A percentile compares a stretch with the other conserved stretches of the same genome.
Evolutionary conservation across 2,797 vertebrate species (phyloP).

Genomic region (Bufotes viridis): DNA sequence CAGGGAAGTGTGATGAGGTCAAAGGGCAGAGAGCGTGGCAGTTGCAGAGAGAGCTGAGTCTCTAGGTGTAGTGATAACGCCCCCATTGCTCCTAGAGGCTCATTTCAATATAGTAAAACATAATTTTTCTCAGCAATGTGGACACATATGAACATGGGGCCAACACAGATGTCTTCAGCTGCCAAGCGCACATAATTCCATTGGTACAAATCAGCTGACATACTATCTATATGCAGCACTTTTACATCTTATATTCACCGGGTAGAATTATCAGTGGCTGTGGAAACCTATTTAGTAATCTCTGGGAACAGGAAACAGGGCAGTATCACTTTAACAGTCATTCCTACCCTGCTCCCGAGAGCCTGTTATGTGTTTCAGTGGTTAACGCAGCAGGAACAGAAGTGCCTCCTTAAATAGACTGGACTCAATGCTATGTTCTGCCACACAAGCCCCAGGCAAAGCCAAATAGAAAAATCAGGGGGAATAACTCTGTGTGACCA

Average conservation of each 20-base stretch:
- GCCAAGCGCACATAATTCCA: too few species aligned
- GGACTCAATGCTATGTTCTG: slow-evolving; percentile 17
- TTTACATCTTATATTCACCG: not conserved
- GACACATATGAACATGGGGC: too few species aligned
- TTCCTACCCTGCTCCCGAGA: not conserved
- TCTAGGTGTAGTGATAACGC: too few species aligned
- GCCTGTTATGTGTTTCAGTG: slow-evolving; percentile 28
- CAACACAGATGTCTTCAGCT: too few species aligned
- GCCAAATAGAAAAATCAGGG: slow-evolving; percentile 50
- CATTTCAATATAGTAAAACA: too few species aligned
- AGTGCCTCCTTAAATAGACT: slow-evolving; percentile 42
- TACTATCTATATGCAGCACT: not conserved
- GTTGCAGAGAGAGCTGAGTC: too few species aligned
- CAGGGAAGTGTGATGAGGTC: too few species aligned
- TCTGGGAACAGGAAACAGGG: not conserved
- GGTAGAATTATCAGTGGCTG: not conserved
- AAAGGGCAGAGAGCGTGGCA: too few species aligned
- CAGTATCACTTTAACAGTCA: slow-evolving; percentile 28
- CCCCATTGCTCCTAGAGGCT: too few species aligned
- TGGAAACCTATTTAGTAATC: slow-evolving; percentile 5
- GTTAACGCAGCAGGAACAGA: slow-evolving; percentile 39
- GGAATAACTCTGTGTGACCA: slow-evolving; percentile 44
- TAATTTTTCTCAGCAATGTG: too few species aligned
- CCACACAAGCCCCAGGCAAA: slow-evolving; percentile 45
- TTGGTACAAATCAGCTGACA: not conserved